phyloP scores from a whole-genome alignment of 2,113 vertebrate genomes.

The Argyrosomus japonicus region DNA sequence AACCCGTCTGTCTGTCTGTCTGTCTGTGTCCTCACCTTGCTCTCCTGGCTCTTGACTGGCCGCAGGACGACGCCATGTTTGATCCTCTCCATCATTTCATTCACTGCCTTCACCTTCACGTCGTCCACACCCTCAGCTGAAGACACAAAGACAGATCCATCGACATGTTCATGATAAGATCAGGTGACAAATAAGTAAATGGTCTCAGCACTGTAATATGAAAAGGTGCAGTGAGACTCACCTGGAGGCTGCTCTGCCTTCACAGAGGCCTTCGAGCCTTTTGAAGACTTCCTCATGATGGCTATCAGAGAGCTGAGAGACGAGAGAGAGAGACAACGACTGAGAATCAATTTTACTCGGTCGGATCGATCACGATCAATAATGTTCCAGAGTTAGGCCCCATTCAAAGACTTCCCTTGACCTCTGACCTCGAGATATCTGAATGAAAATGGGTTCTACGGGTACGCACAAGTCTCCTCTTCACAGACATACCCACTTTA shows the following conservation, averaged over 20 bases:
- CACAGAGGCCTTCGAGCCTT: constrained; percentile 77
- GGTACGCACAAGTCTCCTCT: too few species aligned
- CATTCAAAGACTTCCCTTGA: too few species aligned
- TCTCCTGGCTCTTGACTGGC: constrained; percentile 84
- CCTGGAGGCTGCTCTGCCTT: constrained; percentile 82
- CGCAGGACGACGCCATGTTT: constrained; percentile 87
- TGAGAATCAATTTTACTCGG: neutral
- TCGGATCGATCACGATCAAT: neutral
- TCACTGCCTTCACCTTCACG: constrained; percentile 87
- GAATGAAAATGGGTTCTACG: too few species aligned
- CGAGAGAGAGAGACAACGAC: neutral
- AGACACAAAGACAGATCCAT: neutral
- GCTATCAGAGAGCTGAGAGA: constrained; percentile 84
- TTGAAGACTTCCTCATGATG: constrained; percentile 87
- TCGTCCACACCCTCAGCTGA: constrained; percentile 78
- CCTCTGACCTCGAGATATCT: too few species aligned
- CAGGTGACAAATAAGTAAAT: too few species aligned
- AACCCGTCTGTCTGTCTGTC: neutral
- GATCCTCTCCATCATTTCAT: constrained; percentile 89
- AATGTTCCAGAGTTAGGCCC: too few species aligned
- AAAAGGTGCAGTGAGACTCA: constrained; percentile 34
- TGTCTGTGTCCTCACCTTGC: constrained; percentile 70
- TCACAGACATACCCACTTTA: too few species aligned
- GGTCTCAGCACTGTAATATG: neutral
- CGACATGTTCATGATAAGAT: too few species aligned